Percentiles rank a stretch among this genome's conserved stretches.
phyloP scores from a whole-genome alignment of 2,113 vertebrate genomes.

The Actenoides lindsayi region DNA sequence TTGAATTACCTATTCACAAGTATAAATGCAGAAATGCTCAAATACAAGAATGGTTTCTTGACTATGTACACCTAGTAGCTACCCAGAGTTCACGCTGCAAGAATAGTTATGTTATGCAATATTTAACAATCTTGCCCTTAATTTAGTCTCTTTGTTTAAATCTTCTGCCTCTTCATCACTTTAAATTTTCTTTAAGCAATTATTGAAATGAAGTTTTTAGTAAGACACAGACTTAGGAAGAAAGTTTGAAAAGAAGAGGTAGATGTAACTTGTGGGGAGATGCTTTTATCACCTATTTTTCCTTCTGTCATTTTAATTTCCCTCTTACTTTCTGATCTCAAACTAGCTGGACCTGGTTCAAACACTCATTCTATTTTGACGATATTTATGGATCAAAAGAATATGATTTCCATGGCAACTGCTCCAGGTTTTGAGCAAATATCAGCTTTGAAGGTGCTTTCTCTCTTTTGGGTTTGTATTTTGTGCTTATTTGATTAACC shows the following conservation, averaged over 20 bases:
- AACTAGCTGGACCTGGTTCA: slow-evolving; percentile 32
- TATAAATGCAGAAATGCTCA: neutral
- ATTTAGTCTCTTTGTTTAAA: neutral
- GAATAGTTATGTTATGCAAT: neutral
- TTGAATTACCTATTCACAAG: neutral
- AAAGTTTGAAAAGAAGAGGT: neutral
- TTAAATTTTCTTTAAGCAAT: neutral
- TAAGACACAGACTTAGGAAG: neutral
- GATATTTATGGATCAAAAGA: slow-evolving; percentile 65
- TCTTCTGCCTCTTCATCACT: neutral
- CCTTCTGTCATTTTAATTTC: slow-evolving; percentile 18
- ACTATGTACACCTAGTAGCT: neutral
- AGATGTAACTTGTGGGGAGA: neutral
- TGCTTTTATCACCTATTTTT: neutral
- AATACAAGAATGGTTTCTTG: neutral
- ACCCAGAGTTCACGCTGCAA: neutral
- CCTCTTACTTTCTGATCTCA: slow-evolving; percentile 29
- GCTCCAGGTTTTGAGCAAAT: slow-evolving; percentile 68
- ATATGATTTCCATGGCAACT: slow-evolving; percentile 72
- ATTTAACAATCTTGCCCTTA: neutral
- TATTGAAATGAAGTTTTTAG: neutral
- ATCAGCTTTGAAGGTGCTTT: slow-evolving; percentile 62
- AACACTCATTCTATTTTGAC: slow-evolving; percentile 55
- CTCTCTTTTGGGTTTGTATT: slow-evolving; percentile 43
- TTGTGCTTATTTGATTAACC: slow-evolving; percentile 69